phyloP scores from a whole-genome alignment of 2,888 invertebrate genomes.

The Palloptera scutellata region DNA sequence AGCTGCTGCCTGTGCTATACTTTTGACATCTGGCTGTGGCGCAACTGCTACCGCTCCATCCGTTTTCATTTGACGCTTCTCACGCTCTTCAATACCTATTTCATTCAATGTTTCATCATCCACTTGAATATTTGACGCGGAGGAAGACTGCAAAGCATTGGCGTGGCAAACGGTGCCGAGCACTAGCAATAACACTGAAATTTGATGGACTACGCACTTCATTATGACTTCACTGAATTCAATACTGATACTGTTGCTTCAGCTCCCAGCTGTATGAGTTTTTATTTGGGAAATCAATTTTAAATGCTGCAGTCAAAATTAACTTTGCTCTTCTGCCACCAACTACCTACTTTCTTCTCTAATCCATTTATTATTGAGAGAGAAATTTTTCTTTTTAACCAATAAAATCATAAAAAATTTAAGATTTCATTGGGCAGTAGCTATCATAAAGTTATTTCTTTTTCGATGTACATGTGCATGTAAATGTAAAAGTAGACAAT shows the following conservation, averaged over 20 bases:
- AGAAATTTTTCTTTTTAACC: not conserved
- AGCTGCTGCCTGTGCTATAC: not conserved
- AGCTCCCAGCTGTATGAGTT: not conserved
- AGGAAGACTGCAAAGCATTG: not conserved
- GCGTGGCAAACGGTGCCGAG: not conserved
- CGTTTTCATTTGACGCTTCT: slow-evolving; percentile 4
- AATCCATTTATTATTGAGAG: slow-evolving; percentile 14
- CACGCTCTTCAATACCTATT: not conserved
- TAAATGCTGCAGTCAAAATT: no score
- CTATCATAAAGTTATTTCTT: no score
- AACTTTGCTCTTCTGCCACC: no score
- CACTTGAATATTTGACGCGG: not conserved
- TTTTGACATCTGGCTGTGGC: slow-evolving; percentile 7
- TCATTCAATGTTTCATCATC: not conserved
- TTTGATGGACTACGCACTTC: not conserved
- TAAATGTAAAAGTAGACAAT: no score
- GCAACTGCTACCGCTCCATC: not conserved
- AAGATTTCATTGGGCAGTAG: no score
- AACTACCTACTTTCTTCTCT: slow-evolving; percentile 18
- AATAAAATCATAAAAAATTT: no score
- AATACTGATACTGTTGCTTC: slow-evolving; percentile 6
- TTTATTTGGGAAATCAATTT: slow-evolving; percentile 8
- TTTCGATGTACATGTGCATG: no score
- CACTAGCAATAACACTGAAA: not conserved
- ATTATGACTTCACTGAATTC: slow-evolving; percentile 17